Conservation (phyloP, 37 sponge, comb jelly and placozoan genomes). For the Amphimedon queenslandica region DNA sequence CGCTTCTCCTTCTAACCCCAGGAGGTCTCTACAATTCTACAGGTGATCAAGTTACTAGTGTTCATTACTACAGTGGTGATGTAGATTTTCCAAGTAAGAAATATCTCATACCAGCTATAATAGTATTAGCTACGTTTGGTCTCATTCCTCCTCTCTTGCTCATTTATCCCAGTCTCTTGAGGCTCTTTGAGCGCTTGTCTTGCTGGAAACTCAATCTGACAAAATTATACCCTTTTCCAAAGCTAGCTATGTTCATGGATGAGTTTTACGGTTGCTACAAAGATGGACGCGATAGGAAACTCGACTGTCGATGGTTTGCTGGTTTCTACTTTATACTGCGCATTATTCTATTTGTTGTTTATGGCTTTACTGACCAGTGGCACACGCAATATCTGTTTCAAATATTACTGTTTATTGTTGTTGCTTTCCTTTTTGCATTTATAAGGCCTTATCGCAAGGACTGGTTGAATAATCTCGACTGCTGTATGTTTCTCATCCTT, state of each 20-base stretch:
- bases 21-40: background rate
- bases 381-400: background rate
- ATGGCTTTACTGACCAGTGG: background rate
- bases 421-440: background rate
- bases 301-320: constrained; percentile 7
- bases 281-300: background rate
- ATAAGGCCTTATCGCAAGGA: background rate
- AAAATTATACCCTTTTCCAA: background rate
- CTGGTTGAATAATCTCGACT: constrained; percentile 45
- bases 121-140: background rate
- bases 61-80: background rate
- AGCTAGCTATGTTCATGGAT: background rate
- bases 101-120: background rate
- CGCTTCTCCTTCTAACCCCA: background rate
- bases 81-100: background rate
- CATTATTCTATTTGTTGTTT: background rate
- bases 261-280: constrained; percentile 3
- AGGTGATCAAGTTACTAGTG: background rate
- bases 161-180: background rate
- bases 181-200: background rate
- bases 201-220: background rate
- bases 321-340: background rate
- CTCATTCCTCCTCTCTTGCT: background rate
- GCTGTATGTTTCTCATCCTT: constrained; percentile 37
- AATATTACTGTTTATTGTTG: background rate